Conservation (phyloP, 2,113 vertebrate species). For the Microcebus jonahi region DNA sequence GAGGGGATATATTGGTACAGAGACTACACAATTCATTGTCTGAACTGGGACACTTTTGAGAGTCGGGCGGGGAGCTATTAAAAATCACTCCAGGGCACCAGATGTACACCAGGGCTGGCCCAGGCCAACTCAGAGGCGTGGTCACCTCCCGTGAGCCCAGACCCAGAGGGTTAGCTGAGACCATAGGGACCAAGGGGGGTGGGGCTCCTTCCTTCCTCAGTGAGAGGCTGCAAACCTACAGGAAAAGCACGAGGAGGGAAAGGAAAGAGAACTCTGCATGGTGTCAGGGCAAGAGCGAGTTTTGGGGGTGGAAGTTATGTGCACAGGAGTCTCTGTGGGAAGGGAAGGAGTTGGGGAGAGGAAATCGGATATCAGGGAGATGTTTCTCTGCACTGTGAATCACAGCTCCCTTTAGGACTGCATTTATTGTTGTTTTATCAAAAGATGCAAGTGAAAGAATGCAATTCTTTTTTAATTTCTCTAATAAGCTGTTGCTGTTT, state of each 20-base stretch:
- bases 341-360: background rate
- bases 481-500: background rate
- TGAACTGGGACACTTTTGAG: background rate
- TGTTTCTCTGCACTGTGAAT: background rate
- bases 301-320: background rate
- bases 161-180: too few species aligned
- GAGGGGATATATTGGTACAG: background rate
- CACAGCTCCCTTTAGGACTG: too few species aligned
- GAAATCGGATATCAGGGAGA: rapidly evolving
- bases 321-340: background rate
- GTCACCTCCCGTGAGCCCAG: background rate
- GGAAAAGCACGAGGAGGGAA: background rate
- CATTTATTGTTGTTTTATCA: background rate
- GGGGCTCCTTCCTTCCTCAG: too few species aligned
- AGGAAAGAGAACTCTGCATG: too few species aligned
- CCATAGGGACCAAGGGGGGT: rapidly evolving
- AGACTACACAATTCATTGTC: background rate
- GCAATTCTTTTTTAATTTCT: background rate
- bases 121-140: rapidly evolving
- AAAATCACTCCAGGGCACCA: background rate
- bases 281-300: background rate
- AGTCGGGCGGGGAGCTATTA: too few species aligned
- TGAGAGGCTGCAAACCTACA: background rate
- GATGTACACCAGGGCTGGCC: background rate
- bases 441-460: background rate